phyloP scores from a whole-genome alignment of 2,113 vertebrate species.

The Bungarus multicinctus region DNA sequence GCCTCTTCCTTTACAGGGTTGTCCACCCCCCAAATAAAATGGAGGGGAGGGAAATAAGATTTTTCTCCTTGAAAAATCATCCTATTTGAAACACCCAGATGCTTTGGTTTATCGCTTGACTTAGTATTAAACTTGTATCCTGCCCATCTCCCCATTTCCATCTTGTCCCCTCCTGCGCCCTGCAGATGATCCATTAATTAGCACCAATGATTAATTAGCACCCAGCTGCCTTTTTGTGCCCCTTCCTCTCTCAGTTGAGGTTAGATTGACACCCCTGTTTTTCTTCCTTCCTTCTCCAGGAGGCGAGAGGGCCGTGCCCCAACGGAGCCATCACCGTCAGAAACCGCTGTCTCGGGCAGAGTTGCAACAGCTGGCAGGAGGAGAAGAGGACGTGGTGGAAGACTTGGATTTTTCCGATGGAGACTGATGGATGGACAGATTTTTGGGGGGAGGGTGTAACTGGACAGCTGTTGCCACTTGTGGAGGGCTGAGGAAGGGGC shows the following conservation, averaged over 20 bases:
- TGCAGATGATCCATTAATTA: slow-evolving; percentile 60
- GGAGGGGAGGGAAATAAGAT: too few relatives aligned
- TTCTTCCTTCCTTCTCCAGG: slow-evolving; percentile 46
- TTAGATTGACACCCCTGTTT: slow-evolving; percentile 43
- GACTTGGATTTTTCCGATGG: slow-evolving; percentile 69
- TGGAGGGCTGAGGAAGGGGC: too few relatives aligned
- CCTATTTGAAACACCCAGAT: background rate
- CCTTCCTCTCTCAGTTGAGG: slow-evolving; percentile 40
- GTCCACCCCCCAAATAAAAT: background rate
- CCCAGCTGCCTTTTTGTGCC: slow-evolving; percentile 36
- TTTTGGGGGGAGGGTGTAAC: too few relatives aligned
- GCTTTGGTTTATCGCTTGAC: background rate
- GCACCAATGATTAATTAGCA: slow-evolving; percentile 63
- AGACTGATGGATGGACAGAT: too few relatives aligned
- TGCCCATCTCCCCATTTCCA: background rate
- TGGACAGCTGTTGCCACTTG: too few relatives aligned
- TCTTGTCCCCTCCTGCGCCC: background rate
- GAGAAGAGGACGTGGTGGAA: slow-evolving; percentile 84
- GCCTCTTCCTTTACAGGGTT: background rate
- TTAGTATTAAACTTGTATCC: background rate
- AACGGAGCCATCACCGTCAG: fast-evolving
- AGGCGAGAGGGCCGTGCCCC: slow-evolving; percentile 16
- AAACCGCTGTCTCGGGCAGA: slow-evolving; percentile 64
- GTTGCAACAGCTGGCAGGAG: slow-evolving; percentile 79
- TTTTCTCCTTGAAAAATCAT: too few relatives aligned